These are phyloP conservation scores for Tethya wilhelma DNA, from an alignment of 37 sponge, comb jelly and placozoan species.

Conservation along the genomic window DNA sequence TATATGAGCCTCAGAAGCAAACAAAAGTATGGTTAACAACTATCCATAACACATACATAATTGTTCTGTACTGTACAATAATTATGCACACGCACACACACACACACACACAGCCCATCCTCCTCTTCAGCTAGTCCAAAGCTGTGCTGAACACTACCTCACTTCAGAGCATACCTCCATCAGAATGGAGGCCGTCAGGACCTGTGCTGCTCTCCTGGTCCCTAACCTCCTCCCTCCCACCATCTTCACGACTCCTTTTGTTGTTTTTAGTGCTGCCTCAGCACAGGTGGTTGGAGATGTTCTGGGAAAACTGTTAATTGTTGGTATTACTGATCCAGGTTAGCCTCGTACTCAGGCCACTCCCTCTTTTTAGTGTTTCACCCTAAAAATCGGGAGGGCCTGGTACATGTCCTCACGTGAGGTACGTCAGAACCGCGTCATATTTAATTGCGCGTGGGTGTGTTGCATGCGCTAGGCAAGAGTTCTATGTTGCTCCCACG, in stretches of 20 bases:
- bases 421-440: too few relatives aligned
- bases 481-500: too few relatives aligned
- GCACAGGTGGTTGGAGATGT: constrained; percentile 85
- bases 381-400: too few relatives aligned
- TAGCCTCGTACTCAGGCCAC: background rate
- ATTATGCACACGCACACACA: background rate
- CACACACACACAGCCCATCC: constrained; percentile 59
- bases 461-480: too few relatives aligned
- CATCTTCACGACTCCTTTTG: constrained; percentile 55
- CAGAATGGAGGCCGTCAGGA: constrained; percentile 83
- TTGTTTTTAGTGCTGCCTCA: constrained; percentile 35
- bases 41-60: background rate
- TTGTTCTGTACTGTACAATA: background rate
- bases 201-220: constrained; percentile 78
- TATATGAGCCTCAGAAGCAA: background rate
- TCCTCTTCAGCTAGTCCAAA: constrained; percentile 81
- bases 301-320: constrained; percentile 76
- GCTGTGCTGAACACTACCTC: constrained; percentile 79
- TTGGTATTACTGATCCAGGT: constrained; percentile 91
- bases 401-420: too few relatives aligned
- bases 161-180: constrained; percentile 61
- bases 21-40: background rate
- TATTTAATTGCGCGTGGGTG: too few relatives aligned
- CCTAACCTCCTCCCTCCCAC: constrained; percentile 69
- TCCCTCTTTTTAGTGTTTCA: too few relatives aligned